Evolutionary conservation across 2,797 vertebrate genomes (phyloP), one percentile per base, ranked within the genome.

Genomic region (Dicrostonyx torquatus): DNA sequence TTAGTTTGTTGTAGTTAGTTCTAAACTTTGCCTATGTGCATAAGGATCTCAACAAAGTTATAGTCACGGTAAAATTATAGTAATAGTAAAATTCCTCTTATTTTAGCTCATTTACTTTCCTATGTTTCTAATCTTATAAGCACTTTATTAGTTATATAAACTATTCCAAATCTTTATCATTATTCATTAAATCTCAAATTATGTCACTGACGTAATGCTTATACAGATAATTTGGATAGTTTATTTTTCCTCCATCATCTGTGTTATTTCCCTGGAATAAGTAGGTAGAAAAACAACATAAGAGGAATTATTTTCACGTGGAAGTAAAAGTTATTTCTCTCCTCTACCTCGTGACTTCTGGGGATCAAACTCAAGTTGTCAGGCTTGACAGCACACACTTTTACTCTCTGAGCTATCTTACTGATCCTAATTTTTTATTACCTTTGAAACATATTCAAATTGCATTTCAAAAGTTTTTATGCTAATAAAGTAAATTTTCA

Each of bases 221-320:
- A 68, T n/a, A 72, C 2, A 10, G 9, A 78, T 78, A 15, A 3
- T 55, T 62, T 29, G 13, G 6, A 78, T 78, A 37, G 6, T 62
- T 62, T 29, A 50, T 89, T 60, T 13, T 14, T 12, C 9, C 3
- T 72, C 9, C 78, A 24, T 50, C 15, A 75, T 90, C 70, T 85
- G 17, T 29, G 78, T 94, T 92, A 86, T 84, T 96, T 89, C 15
- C 14, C 86, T 43, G 86, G 22, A 43, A 68, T 78, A 91, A 94
- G 58, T 88, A 95, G 50, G 34, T 37, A 55, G 64, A n/a, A 40
- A 34, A 60, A 24, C 17, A 24, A n/a, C 8, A 45, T 2, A 43
- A 5, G 24, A 10, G 55, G 37, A 75, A 34, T 75, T 60, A 58
- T 86, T 26, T 58, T 50, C 24, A 53, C 2, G 0, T 40, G 48